phyloP scores from a whole-genome alignment of 2,888 invertebrate genomes.

The Mimumesa dahlbomi region DNA sequence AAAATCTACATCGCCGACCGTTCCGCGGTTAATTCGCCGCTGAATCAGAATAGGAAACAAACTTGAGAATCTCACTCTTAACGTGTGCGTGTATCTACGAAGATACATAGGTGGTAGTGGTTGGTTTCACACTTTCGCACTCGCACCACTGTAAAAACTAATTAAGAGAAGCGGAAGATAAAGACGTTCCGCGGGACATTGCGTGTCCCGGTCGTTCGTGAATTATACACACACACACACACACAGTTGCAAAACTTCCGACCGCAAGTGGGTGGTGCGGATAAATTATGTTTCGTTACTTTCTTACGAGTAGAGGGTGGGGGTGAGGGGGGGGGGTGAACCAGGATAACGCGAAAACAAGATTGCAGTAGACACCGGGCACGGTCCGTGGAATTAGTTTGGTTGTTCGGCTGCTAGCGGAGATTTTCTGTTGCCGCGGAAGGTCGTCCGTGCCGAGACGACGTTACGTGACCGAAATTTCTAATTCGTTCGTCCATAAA shows the following conservation, averaged over 20 bases:
- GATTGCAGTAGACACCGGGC: slow-evolving; percentile 35
- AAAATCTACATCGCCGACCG: too few relatives aligned
- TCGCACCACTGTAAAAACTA: too few relatives aligned
- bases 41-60: too few relatives aligned
- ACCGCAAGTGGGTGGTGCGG: slow-evolving; percentile 39
- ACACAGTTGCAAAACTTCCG: slow-evolving; percentile 18
- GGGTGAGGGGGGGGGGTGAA: slow-evolving; percentile 12
- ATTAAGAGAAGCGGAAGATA: slow-evolving; percentile 21
- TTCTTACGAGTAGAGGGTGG: too few relatives aligned
- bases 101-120: too few relatives aligned
- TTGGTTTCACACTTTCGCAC: too few relatives aligned
- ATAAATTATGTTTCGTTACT: slow-evolving; percentile 56
- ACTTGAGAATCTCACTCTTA: too few relatives aligned
- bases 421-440: slow-evolving; percentile 56
- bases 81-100: too few relatives aligned
- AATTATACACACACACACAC: slow-evolving; percentile 15
- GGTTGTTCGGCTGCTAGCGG: slow-evolving; percentile 30
- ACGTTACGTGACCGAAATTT: slow-evolving; percentile 63
- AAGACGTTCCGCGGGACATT: slow-evolving; percentile 13
- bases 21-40: too few relatives aligned
- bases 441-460: slow-evolving; percentile 43
- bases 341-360: slow-evolving; percentile 31
- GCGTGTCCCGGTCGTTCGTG: slow-evolving; percentile 14
- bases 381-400: slow-evolving; percentile 52
- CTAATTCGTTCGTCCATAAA: slow-evolving; percentile 49